A percentile compares a stretch with the other conserved stretches of the same genome.
Conservation (phyloP, 2,888 invertebrate species). For the Cistogaster globosa region DNA sequence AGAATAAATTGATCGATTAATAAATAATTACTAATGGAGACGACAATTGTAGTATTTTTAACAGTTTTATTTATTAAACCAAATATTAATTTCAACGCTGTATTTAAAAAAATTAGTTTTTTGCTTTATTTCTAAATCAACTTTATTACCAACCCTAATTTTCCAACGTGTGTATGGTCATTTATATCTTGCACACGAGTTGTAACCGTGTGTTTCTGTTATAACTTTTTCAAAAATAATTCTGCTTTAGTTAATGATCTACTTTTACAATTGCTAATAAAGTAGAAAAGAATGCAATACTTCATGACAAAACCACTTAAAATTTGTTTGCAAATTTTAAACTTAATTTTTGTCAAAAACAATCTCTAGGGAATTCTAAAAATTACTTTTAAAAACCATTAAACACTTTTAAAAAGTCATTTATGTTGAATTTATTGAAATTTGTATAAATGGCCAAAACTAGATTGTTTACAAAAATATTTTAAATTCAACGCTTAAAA, state of each 20-base stretch:
- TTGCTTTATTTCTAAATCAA: neutral
- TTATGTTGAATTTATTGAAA: conserved; percentile 23
- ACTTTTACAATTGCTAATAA: conserved; percentile 53
- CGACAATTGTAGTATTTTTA: too few relatives aligned
- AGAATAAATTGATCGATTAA: conserved; percentile 11
- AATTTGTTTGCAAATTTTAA: conserved; percentile 57
- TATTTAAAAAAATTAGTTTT: too few relatives aligned
- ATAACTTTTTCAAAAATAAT: conserved; percentile 31
- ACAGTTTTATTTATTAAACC: too few relatives aligned
- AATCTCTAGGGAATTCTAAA: conserved; percentile 65
- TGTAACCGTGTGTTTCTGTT: conserved; percentile 13
- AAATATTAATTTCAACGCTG: too few relatives aligned
- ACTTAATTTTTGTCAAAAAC: conserved; percentile 48
- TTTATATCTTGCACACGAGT: conserved; percentile 11
- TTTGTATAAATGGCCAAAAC: conserved; percentile 52
- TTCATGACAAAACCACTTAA: conserved; percentile 46
- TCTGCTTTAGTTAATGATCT: conserved; percentile 24
- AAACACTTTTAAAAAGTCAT: conserved; percentile 51
- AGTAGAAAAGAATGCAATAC: conserved; percentile 3
- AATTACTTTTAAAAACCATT: conserved; percentile 30
- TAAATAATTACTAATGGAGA: neutral
- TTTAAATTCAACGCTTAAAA: conserved; percentile 36
- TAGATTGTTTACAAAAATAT: conserved; percentile 57
- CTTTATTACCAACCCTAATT: neutral
- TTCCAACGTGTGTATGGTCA: conserved; percentile 19